phyloP scores from a whole-genome alignment of 2,113 vertebrate species.

The Phyllostomus hastatus region DNA sequence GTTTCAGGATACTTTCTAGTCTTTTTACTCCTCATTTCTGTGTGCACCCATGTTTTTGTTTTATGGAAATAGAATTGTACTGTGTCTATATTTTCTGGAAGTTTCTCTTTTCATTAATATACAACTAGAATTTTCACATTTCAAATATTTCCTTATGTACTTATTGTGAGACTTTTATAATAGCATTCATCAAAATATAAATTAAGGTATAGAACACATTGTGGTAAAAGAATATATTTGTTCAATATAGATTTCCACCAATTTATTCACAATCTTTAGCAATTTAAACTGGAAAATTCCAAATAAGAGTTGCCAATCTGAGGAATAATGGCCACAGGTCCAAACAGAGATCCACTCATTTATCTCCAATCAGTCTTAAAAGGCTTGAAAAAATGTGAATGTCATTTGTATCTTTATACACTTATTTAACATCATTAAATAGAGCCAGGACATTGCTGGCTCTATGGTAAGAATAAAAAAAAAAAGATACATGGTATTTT shows the following conservation, averaged over 20 bases:
- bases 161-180: not conserved
- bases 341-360: not conserved
- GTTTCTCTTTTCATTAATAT: not conserved
- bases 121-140: not conserved
- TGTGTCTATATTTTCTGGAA: not conserved
- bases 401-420: not conserved
- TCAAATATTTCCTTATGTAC: not conserved
- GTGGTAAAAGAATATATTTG: not conserved
- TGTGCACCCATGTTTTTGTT: not conserved
- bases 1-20: not conserved
- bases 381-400: not conserved
- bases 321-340: not conserved
- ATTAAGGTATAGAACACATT: not conserved
- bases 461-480: not conserved
- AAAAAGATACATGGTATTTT: not conserved
- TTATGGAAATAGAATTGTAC: not conserved
- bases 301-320: not conserved
- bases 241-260: not conserved
- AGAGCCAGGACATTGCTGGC: not conserved
- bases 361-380: not conserved
- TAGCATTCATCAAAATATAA: not conserved
- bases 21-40: not conserved
- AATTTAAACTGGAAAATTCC: not conserved
- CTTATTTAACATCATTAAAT: not conserved
- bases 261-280: not conserved